phyloP scores from a whole-genome alignment of 2,113 vertebrate genomes.

The Vulpes ferrilata region DNA sequence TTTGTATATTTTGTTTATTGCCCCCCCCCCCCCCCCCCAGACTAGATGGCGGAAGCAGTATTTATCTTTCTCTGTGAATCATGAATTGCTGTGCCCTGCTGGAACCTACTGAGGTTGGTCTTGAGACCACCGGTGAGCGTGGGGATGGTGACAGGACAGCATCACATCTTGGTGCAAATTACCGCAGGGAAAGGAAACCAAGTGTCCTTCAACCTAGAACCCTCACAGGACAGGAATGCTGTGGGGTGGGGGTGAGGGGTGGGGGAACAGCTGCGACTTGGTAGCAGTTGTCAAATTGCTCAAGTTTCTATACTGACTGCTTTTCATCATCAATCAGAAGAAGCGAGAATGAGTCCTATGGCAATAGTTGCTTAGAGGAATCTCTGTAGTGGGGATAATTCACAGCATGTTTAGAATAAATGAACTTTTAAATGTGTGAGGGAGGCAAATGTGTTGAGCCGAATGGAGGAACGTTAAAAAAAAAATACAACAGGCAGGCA shows the following conservation, averaged over 20 bases:
- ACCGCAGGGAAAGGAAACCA: background rate
- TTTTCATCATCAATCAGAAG: background rate
- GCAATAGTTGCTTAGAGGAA: background rate
- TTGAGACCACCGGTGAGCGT: background rate
- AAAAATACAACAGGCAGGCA: background rate
- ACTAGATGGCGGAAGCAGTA: background rate
- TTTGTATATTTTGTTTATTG: background rate
- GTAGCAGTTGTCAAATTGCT: background rate
- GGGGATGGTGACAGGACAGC: background rate
- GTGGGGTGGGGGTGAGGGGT: too few species aligned
- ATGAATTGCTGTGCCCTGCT: background rate
- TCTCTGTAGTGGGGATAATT: background rate
- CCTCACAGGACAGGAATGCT: background rate
- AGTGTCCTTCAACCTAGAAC: background rate
- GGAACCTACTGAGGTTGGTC: background rate
- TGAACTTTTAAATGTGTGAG: background rate
- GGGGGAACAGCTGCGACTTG: background rate
- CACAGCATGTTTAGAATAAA: background rate
- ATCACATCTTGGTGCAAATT: background rate
- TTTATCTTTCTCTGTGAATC: background rate
- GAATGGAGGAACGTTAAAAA: background rate
- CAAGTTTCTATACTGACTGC: background rate
- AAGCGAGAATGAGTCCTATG: background rate
- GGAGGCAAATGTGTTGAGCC: background rate
- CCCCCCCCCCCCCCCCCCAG: background rate